Percentiles rank a stretch among this genome's conserved stretches.
Evolutionary conservation across 2,888 invertebrate genomes (phyloP).

Genomic region (Syrista parreyssii): DNA sequence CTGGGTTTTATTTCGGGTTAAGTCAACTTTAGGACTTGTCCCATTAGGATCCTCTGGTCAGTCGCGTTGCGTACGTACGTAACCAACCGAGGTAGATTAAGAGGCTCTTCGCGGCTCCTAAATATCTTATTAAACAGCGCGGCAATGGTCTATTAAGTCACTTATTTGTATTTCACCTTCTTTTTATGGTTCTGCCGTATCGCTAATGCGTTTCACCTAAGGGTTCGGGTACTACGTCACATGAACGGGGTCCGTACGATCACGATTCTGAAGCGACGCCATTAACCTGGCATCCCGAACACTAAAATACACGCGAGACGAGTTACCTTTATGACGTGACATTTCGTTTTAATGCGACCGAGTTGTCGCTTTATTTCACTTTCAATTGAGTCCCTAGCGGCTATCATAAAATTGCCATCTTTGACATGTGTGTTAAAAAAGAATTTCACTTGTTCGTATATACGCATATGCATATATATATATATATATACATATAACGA

Average conservation of each 20-base stretch:
- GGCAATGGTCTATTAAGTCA: conserved; percentile 41
- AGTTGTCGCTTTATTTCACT: not conserved
- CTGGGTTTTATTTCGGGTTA: conserved; percentile 51
- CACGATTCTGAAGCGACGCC: conserved; percentile 34
- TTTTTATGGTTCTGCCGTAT: conserved; percentile 17
- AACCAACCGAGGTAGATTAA: conserved; percentile 41
- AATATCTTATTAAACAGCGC: conserved; percentile 52
- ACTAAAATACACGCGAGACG: conserved; percentile 15
- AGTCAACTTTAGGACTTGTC: conserved; percentile 53
- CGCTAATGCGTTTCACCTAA: conserved; percentile 20
- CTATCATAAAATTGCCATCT: not conserved
- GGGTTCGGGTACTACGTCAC: conserved; percentile 22
- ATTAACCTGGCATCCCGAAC: conserved; percentile 28
- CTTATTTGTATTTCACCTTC: conserved; percentile 13
- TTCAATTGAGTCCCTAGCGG: not conserved
- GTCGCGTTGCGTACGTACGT: conserved; percentile 22
- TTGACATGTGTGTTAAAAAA: not conserved
- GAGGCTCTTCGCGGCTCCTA: conserved; percentile 42
- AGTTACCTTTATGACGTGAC: conserved; percentile 7
- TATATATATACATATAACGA: too few species aligned
- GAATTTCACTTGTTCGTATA: too few species aligned
- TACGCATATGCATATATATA: too few species aligned
- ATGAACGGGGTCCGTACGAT: conserved; percentile 21
- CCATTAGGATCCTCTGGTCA: conserved; percentile 43
- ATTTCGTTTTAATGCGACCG: not conserved